Conservation (phyloP, 37 sponge, comb jelly and placozoan genomes). For the Corticium candelabrum region DNA sequence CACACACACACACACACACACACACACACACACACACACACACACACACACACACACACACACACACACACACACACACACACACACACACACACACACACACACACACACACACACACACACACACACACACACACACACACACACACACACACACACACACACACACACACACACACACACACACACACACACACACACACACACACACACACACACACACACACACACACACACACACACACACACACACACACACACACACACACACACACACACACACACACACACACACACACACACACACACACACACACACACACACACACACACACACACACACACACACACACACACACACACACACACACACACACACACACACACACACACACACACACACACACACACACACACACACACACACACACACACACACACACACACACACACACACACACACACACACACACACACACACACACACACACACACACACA, state of each 20-base stretch:
- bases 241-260: conserved; percentile 12
- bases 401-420: no score
- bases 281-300: conserved; percentile 35
- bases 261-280: conserved; percentile 22
- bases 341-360: no score
- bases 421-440: no score
- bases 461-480: no score
- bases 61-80: conserved; percentile 36
- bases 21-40: conserved; percentile 36
- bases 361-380: no score
- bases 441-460: no score
- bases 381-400: no score
- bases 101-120: conserved; percentile 36
- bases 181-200: conserved; percentile 19
- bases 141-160: conserved; percentile 20
- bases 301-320: conserved; percentile 41
- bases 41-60: conserved; percentile 36
- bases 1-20: conserved; percentile 36
- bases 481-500: no score
- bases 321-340: conserved; percentile 15
- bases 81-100: conserved; percentile 36
- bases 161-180: background rate
- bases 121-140: conserved; percentile 36
- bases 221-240: conserved; percentile 7
- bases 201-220: conserved; percentile 25